Evolutionary conservation across 2,888 invertebrate genomes (phyloP).

Genomic region (Cheilosia scutellata): DNA sequence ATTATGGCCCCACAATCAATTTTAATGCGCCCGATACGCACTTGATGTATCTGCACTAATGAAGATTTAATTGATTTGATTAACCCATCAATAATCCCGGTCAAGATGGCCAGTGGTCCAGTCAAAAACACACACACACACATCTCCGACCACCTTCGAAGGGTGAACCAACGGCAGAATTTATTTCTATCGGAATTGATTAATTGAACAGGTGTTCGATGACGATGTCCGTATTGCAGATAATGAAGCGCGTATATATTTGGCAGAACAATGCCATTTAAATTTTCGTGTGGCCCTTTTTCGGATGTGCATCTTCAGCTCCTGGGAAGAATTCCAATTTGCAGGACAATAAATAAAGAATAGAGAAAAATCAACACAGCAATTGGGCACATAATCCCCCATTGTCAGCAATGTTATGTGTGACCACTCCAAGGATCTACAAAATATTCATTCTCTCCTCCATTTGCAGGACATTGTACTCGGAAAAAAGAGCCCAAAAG

Average conservation of each 20-base stretch:
- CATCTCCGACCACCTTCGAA: constrained; percentile 16
- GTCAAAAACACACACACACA: neutral
- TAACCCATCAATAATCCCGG: constrained; percentile 64
- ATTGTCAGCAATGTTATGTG: constrained; percentile 41
- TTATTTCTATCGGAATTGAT: constrained; percentile 66
- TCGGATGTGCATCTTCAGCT: constrained; percentile 22
- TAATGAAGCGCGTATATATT: constrained; percentile 38
- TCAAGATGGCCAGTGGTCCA: constrained; percentile 6
- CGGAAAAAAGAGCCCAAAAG: constrained; percentile 41
- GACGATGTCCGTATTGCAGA: constrained; percentile 35
- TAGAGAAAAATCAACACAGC: constrained; percentile 68
- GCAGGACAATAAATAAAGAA: constrained; percentile 50
- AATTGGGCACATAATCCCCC: constrained; percentile 60
- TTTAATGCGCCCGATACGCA: constrained; percentile 49
- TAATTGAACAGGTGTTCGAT: constrained; percentile 74
- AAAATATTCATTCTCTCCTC: constrained; percentile 38
- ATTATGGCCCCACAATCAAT: constrained; percentile 60
- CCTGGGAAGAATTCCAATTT: constrained; percentile 64
- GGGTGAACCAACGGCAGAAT: constrained; percentile 54
- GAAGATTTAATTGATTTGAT: constrained; percentile 74
- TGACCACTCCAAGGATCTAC: constrained; percentile 33
- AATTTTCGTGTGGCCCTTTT: constrained; percentile 8
- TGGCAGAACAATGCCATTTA: constrained; percentile 51
- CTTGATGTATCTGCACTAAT: constrained; percentile 55
- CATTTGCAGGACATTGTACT: constrained; percentile 52